Conservation (phyloP, 1,140 invertebrate species). For the Bombus consobrinus region DNA sequence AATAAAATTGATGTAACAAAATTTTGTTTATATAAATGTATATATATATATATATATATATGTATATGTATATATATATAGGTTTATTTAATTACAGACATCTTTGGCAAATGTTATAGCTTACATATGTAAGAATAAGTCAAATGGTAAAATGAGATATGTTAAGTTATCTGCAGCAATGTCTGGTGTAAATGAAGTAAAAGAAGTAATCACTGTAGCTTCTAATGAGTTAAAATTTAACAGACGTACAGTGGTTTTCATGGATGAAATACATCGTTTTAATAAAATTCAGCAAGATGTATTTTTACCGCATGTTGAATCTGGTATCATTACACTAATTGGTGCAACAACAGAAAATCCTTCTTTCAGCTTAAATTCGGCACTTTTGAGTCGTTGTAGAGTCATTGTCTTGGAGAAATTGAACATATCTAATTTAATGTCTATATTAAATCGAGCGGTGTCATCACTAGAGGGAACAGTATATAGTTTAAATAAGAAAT, state of each 20-base stretch:
- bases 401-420: conserved; percentile 91
- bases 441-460: conserved; percentile 86
- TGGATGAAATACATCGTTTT: conserved; percentile 95
- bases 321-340: conserved; percentile 90
- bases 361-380: conserved; percentile 92
- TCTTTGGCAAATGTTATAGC: conserved; percentile 91
- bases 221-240: conserved; percentile 89
- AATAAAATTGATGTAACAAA: neutral
- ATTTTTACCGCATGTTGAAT: conserved; percentile 91
- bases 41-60: neutral
- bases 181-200: conserved; percentile 90
- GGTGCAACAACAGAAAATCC: conserved; percentile 96
- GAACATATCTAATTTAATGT: conserved; percentile 83
- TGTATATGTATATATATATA: neutral
- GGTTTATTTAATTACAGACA: conserved; percentile 83
- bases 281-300: conserved; percentile 92
- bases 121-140: conserved; percentile 85
- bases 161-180: conserved; percentile 90
- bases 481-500: conserved; percentile 54
- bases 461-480: conserved; percentile 75
- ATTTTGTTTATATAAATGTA: conserved; percentile 3
- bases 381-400: conserved; percentile 89
- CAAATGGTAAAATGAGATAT: conserved; percentile 85
- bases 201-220: conserved; percentile 89
- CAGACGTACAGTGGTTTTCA: conserved; percentile 90